phyloP scores from a whole-genome alignment of 2,797 vertebrate species.

The Delichon dasypus region DNA sequence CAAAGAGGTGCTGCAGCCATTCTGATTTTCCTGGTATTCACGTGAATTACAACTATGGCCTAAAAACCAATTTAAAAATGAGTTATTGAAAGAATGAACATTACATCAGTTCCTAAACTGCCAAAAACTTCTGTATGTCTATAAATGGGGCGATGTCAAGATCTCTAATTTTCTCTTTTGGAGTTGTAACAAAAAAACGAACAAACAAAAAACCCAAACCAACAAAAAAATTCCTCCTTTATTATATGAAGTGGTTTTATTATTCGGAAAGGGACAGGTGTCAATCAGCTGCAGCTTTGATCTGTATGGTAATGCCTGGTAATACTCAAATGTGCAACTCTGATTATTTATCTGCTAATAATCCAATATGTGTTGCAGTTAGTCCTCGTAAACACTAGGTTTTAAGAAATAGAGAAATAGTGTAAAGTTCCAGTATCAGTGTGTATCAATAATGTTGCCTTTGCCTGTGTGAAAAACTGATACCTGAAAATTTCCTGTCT shows the following conservation, averaged over 20 bases:
- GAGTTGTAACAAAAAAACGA: background rate
- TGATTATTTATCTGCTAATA: background rate
- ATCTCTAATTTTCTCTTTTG: background rate
- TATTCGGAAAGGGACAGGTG: background rate
- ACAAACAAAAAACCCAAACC: background rate
- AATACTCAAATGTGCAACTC: background rate
- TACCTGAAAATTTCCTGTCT: background rate
- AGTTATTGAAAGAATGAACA: slow-evolving; percentile 10
- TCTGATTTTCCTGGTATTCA: background rate
- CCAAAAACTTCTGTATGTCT: background rate
- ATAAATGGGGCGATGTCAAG: background rate
- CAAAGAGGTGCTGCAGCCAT: background rate
- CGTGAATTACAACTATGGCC: background rate
- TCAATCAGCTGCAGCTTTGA: background rate
- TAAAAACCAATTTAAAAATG: background rate
- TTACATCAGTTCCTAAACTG: background rate
- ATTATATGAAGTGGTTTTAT: background rate
- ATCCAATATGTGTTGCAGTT: background rate
- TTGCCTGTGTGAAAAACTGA: background rate
- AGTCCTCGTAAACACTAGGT: background rate
- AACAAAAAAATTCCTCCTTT: background rate
- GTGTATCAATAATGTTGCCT: background rate
- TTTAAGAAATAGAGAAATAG: background rate
- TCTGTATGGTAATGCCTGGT: background rate
- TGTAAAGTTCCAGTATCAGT: background rate